Percentiles rank a stretch among this genome's conserved stretches.
Conservation (phyloP, 23 tunicate genomes). For the Trididemnum clinides region DNA sequence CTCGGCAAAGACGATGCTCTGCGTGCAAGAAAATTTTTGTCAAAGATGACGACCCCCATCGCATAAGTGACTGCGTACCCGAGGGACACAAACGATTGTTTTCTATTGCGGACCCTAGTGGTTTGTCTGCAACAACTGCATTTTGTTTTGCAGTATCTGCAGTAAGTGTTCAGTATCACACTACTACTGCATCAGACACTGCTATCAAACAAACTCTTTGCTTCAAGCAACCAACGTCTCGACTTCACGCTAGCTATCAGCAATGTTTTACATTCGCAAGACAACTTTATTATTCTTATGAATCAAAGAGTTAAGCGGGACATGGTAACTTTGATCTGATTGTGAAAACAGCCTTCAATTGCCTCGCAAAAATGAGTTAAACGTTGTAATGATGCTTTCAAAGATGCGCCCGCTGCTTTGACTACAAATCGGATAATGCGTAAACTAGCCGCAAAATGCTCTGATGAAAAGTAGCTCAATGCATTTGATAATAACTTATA, state of each 20-base stretch:
- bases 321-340: background rate
- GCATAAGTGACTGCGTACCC: background rate
- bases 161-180: background rate
- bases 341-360: background rate
- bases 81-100: background rate
- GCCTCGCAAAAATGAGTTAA: background rate
- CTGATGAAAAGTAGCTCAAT: background rate
- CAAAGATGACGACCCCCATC: background rate
- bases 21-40: conserved; percentile 1
- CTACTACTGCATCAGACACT: background rate
- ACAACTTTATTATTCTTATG: background rate
- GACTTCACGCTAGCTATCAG: background rate
- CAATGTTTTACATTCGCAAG: background rate
- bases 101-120: background rate
- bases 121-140: background rate
- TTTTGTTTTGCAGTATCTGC: background rate
- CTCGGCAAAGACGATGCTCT: background rate
- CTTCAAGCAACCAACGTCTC: background rate
- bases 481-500: background rate
- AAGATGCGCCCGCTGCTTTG: conserved; percentile 8
- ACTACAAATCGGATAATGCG: background rate
- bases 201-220: background rate
- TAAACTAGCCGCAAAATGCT: background rate
- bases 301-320: background rate
- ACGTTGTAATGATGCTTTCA: background rate